phyloP scores from a whole-genome alignment of 2,797 vertebrate species.

The Acanthurus lineatus region DNA sequence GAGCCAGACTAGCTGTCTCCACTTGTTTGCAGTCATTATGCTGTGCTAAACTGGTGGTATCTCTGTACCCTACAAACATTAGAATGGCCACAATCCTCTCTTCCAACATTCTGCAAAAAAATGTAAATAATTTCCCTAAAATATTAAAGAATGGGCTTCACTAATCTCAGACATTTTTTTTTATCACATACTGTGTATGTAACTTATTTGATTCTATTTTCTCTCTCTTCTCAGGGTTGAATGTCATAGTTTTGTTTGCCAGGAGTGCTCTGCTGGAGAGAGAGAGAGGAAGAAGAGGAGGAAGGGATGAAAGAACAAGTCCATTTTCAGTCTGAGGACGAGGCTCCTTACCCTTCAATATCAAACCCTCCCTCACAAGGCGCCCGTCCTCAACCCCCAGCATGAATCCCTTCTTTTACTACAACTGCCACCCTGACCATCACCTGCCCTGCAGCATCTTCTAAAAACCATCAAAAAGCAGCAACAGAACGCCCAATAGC shows the following conservation, averaged over 20 bases:
- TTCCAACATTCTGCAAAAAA: neutral
- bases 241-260: slow-evolving; percentile 62
- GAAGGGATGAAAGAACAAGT: slow-evolving; percentile 64
- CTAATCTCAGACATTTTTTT: neutral
- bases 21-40: too few species aligned
- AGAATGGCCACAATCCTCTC: neutral
- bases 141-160: neutral
- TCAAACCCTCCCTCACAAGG: slow-evolving; percentile 70
- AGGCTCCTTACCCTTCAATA: slow-evolving; percentile 49
- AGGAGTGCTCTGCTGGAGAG: slow-evolving; percentile 77
- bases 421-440: slow-evolving; percentile 54
- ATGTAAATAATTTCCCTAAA: neutral
- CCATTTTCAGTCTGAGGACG: slow-evolving; percentile 61
- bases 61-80: neutral
- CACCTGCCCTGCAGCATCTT: slow-evolving; percentile 40
- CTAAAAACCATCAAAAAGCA: slow-evolving; percentile 28
- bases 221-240: slow-evolving; percentile 63
- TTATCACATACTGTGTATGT: neutral
- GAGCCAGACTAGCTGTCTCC: too few species aligned
- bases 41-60: neutral
- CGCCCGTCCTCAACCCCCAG: slow-evolving; percentile 71
- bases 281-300: slow-evolving; percentile 62
- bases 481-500: slow-evolving; percentile 3
- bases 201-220: neutral
- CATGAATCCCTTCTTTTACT: slow-evolving; percentile 78